Evolutionary conservation across 2,888 invertebrate species (phyloP).

Genomic region (Drosophila meridionalis): DNA sequence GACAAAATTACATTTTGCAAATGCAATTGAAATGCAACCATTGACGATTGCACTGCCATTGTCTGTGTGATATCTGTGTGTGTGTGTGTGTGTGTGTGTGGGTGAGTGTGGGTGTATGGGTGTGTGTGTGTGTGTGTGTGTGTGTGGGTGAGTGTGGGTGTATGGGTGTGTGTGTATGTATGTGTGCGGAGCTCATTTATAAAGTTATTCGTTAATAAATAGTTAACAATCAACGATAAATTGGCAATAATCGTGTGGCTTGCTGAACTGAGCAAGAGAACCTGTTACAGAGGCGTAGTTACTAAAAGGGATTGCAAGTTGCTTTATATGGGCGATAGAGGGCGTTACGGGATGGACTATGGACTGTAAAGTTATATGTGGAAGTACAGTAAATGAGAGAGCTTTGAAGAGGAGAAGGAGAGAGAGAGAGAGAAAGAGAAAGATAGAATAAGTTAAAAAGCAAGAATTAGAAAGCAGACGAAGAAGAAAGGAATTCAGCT

Average conservation of each 20-base stretch:
- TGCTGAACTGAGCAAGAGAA: conserved; percentile 24
- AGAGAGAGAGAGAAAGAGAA: not conserved
- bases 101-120: conserved; percentile 14
- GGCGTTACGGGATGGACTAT: not conserved
- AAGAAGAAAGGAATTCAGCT: not conserved
- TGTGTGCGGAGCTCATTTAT: conserved; percentile 58
- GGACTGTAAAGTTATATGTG: not conserved
- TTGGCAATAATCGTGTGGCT: conserved; percentile 58
- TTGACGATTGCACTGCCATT: conserved; percentile 27
- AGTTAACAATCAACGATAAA: conserved; percentile 76
- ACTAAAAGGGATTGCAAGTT: not conserved
- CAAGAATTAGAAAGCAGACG: not conserved
- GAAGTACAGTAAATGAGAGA: not conserved
- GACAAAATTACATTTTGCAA: conserved; percentile 61
- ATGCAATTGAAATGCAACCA: conserved; percentile 51
- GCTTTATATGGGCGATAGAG: not conserved
- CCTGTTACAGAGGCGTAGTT: conserved; percentile 32
- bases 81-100: not conserved
- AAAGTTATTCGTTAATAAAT: conserved; percentile 76
- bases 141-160: conserved; percentile 1
- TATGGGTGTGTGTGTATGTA: conserved; percentile 11
- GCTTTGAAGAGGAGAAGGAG: not conserved
- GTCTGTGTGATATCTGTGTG: not conserved
- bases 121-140: conserved; percentile 7
- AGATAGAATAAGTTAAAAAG: not conserved